Evolutionary conservation across 2,797 vertebrate species (phyloP), one percentile per base, ranked within the genome.

Genomic region (Hyperoplus immaculatus): DNA sequence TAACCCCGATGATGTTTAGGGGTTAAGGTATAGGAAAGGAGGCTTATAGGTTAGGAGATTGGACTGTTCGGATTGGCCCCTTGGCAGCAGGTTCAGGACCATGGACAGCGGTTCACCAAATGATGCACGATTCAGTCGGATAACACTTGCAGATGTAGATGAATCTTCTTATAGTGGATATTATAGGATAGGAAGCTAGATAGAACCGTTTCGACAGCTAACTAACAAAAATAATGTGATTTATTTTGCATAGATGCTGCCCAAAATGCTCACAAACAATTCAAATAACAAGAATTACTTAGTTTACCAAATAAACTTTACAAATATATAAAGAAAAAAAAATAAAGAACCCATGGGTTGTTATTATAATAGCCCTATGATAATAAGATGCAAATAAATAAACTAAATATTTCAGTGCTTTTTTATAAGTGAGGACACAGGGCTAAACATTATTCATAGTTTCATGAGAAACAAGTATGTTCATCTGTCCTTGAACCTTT

Each of bases 401-500:
- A 29, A 29, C 29, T 0, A 29, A 29, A 29, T 29, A 29, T 29
- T 29, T 29, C 29, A 29, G 29, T 29, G 29, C 29, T 29, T 29
- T 29, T 29, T 62, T 21, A 42, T 12, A 14, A 6, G 1, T 60
- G 5, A 41, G 1, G 5, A 43, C n/a, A 47, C 38, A 55, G 80
- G 61, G n/a, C n/a, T 69, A 50, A 45, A 66, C 58, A 42, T 38
- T 16, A 75, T 70, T 18, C 11, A 56, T 71, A 15, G 42, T 59
- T 42, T 63, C 8, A 36, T 46, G 41, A 53, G 12, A 47, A n/a
- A 36, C 39, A 47, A 21, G 42, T 69, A 54, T 29, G 16, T 53
- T 75, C 14, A 75, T 55, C 39, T 59, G 56, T 63, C 69, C 55
- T 79, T 75, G 45, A 69, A 57, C 16, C 29, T 75, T 86, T 76